A percentile compares a stretch with the other conserved stretches of the same genome.
Conservation (phyloP, 2,113 vertebrate species). For the Forbesichthys papilliferus region DNA sequence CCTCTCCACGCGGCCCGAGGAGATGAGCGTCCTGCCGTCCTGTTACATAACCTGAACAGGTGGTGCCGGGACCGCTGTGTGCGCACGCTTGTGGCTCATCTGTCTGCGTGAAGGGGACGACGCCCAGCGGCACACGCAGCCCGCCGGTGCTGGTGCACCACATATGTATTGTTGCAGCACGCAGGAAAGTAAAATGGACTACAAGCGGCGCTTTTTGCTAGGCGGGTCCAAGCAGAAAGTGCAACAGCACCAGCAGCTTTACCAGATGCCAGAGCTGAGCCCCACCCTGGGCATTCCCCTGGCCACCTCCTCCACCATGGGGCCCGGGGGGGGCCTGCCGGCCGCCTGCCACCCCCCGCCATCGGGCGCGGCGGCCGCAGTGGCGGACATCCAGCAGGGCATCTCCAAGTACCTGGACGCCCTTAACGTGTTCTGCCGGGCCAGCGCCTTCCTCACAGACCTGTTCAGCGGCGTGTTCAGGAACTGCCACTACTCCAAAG, state of each 20-base stretch:
- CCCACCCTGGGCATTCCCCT: constrained; percentile 90
- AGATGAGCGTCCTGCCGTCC: constrained; percentile 72
- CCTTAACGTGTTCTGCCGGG: constrained; percentile 96
- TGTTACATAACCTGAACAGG: constrained; percentile 78
- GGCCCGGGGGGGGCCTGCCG: constrained; percentile 61
- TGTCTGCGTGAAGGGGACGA: constrained; percentile 43
- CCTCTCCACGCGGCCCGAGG: constrained; percentile 76
- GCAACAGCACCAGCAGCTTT: constrained; percentile 97
- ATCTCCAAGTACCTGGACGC: constrained; percentile 98
- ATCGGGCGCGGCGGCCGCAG: constrained; percentile 82
- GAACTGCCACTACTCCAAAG: constrained; percentile 98
- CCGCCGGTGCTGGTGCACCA: constrained; percentile 66
- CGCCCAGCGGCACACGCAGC: constrained; percentile 33
- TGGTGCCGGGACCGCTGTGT: constrained; percentile 49
- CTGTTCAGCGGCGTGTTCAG: constrained; percentile 97
- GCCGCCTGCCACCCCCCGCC: constrained; percentile 77
- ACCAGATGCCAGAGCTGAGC: constrained; percentile 94
- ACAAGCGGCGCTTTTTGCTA: constrained; percentile 99
- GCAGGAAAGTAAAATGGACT: constrained; percentile 99
- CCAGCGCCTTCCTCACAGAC: constrained; percentile 96
- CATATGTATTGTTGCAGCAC: constrained; percentile 99
- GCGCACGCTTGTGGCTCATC: constrained; percentile 46
- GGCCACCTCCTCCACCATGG: constrained; percentile 81
- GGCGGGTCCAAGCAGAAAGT: constrained; percentile 99
- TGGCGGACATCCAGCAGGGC: constrained; percentile 98